Conservation (phyloP, 2,113 vertebrate genomes). For the Ranitomeya variabilis region DNA sequence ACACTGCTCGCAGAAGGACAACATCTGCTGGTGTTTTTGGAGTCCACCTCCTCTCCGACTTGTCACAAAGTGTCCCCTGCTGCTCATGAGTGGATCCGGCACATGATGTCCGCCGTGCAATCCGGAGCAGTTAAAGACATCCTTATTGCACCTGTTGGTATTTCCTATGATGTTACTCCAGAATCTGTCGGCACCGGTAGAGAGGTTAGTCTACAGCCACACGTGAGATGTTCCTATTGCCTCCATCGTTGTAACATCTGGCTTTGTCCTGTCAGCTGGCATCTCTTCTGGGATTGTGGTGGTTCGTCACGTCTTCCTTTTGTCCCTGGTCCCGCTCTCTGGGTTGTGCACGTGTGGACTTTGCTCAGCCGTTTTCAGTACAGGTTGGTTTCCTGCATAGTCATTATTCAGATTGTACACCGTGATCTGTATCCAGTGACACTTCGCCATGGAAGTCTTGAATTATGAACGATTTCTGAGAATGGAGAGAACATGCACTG, state of each 20-base stretch:
- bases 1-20: constrained; percentile 81
- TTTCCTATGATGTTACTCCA: constrained; percentile 76
- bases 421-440: not conserved
- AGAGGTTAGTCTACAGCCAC: constrained; percentile 62
- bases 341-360: constrained; percentile 77
- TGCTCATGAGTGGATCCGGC: constrained; percentile 62
- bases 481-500: not conserved
- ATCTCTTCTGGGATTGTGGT: constrained; percentile 53
- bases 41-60: constrained; percentile 59
- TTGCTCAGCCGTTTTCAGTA: constrained; percentile 87
- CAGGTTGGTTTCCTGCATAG: constrained; percentile 70
- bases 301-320: constrained; percentile 51
- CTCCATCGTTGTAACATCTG: not conserved
- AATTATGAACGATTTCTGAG: constrained; percentile 5
- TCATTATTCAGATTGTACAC: not conserved
- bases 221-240: not conserved
- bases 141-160: constrained; percentile 79
- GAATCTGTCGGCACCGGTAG: rapidly evolving
- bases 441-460: not conserved
- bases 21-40: constrained; percentile 77
- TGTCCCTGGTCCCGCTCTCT: constrained; percentile 55
- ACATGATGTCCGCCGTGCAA: constrained; percentile 70
- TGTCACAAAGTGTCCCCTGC: constrained; percentile 68
- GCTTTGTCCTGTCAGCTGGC: not conserved
- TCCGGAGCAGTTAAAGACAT: constrained; percentile 72